Conservation (phyloP, 2,113 vertebrate genomes). For the Gymnobelideus leadbeateri region DNA sequence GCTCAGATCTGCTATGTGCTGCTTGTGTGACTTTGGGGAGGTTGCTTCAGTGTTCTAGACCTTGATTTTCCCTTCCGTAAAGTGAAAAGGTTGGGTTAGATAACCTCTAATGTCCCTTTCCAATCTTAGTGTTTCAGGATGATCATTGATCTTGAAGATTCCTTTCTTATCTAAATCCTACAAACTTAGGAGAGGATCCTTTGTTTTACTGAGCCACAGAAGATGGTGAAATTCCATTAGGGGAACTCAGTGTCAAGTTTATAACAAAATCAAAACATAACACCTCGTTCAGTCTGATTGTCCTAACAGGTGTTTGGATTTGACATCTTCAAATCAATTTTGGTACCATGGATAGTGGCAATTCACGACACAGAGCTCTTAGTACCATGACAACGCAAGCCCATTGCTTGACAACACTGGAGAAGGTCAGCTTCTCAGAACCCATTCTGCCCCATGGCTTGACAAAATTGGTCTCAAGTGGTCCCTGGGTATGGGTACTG, state of each 20-base stretch:
- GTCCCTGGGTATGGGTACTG: background rate
- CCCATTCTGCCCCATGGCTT: background rate
- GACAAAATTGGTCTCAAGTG: background rate
- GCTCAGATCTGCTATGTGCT: background rate
- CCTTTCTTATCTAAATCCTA: background rate
- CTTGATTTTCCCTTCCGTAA: background rate
- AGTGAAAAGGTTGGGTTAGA: background rate
- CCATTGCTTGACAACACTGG: background rate
- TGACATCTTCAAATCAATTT: constrained; percentile 46
- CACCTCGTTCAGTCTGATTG: constrained; percentile 42
- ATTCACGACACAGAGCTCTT: constrained; percentile 24
- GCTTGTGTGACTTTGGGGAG: background rate
- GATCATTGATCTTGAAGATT: background rate
- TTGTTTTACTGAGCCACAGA: background rate
- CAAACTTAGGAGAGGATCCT: background rate
- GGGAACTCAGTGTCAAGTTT: background rate
- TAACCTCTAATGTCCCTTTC: background rate
- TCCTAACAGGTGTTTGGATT: constrained; percentile 45
- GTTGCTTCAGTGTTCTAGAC: background rate
- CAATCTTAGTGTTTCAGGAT: background rate
- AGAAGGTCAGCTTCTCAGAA: background rate
- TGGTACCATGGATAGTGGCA: constrained; percentile 22
- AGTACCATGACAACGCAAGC: constrained; percentile 18
- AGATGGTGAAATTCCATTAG: constrained; percentile 31
- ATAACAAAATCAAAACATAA: constrained; percentile 48